Evolutionary conservation across 2,797 vertebrate genomes (phyloP), one percentile per base, ranked within the genome.

Genomic region (Rhinoraja longicauda): DNA sequence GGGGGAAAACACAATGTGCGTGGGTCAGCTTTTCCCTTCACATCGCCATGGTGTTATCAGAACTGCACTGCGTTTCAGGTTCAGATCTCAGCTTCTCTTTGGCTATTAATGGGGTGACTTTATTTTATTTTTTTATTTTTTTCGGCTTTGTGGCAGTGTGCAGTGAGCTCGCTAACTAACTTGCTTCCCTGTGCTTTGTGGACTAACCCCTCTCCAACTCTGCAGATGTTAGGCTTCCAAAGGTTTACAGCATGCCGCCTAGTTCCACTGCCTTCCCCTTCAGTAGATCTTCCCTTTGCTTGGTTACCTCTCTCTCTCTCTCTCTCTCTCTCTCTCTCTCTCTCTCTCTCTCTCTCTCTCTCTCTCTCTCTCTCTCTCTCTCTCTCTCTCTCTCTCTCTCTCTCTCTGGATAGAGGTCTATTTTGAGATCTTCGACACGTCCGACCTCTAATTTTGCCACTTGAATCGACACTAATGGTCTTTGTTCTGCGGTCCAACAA

Each of bases 131-230:
- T 70, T 75, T 75, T 72, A 29, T 73, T 75, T 92, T 92, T 92
- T n/a, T n/a, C n/a, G 90, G 90, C 90, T 92, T 75, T 92, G 70
- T 92, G 90, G 90, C 90, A 75, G 90, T 53, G 90, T 92, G 90
- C 90, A 92, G 90, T 92, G 90, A 92, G 73, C 73, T 92, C 39
- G 90, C 90, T 73, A 75, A 45, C 70, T 92, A 75, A 92, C 39
- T 24, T 1, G 26, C 26, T 92, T n/a, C 24, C 24, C 36, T 53
- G 39, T 92, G 90, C 90, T 92, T 91, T 19, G 45, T 75, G 26
- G 45, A 92, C 90, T 75, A 57, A 75, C 3, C 24, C 26, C 90
- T 6, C 39, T 53, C 90, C 26, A 53, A 39, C 90, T 64, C n/a
- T 62, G 59, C n/a, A 36, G 76, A 36, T 36, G 17, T 4, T 2